phyloP scores from a whole-genome alignment of 2,888 invertebrate species.

The Nomada flava region DNA sequence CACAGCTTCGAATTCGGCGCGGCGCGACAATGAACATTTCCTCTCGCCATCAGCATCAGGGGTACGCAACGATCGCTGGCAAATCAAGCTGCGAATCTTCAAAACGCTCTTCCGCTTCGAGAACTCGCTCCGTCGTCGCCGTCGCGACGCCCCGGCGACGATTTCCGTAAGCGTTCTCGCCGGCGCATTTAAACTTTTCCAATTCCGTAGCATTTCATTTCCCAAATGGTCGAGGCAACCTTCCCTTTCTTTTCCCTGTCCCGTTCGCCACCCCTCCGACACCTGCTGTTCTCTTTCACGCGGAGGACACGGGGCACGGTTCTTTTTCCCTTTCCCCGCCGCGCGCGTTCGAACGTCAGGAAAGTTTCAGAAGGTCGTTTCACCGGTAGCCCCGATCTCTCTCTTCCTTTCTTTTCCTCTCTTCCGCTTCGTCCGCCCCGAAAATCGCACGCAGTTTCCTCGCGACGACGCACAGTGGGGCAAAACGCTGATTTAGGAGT shows the following conservation, averaged over 20 bases:
- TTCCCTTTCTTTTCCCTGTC: neutral
- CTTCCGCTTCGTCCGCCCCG: conserved; percentile 42
- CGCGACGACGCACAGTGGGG: neutral
- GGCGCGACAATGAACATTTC: conserved; percentile 1
- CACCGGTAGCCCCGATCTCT: conserved; percentile 29
- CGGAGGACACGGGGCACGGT: neutral
- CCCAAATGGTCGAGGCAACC: conserved; percentile 65
- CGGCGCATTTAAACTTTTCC: conserved; percentile 73
- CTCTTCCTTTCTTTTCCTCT: no score
- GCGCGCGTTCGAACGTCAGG: conserved; percentile 37
- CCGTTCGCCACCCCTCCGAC: neutral
- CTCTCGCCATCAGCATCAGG: neutral
- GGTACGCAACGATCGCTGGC: neutral
- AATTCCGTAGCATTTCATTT: conserved; percentile 72
- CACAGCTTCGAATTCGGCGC: neutral
- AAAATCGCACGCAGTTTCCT: conserved; percentile 48
- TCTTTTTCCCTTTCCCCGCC: conserved; percentile 1
- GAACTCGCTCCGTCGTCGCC: conserved; percentile 33
- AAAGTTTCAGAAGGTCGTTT: conserved; percentile 59
- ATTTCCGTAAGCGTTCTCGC: conserved; percentile 64
- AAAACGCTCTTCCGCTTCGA: conserved; percentile 31
- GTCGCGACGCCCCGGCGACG: conserved; percentile 34
- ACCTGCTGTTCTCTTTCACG: conserved; percentile 33
- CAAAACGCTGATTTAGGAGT: neutral
- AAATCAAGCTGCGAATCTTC: conserved; percentile 2